Evolutionary conservation across 2,797 vertebrate species (phyloP), one percentile per base, ranked within the genome.

Genomic region (Carcharodon carcharias): DNA sequence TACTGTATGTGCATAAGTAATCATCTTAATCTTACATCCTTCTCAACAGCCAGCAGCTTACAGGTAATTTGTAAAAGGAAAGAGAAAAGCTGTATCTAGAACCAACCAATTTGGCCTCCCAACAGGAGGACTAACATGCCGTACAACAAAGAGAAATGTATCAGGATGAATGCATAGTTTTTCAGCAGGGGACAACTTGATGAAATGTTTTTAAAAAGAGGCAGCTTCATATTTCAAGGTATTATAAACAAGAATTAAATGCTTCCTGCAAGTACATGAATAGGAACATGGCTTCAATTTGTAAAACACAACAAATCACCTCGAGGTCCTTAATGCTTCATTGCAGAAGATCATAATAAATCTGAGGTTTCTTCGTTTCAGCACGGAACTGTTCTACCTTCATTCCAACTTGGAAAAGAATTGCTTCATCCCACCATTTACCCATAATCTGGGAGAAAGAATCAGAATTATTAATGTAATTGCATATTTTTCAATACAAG

Each of bases 391-490:
- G 96, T 96, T 97, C 97, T 9, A 95, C 45, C 94, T 95, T 95
- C 69, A 95, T 21, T 77, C 94, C 94, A 0, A 97, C 96, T 94
- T 96, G 97, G 95, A 97, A 97, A 69, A 97, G 97, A 96, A 97
- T 54, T 65, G 97, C 97, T 97, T 97, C 97, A 96, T 97, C 97
- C 97, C 97, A 97, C 97, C 97, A 97, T 95, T 97, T 97, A 88
- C 96, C 97, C 97, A 97, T 97, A 96, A 97, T 97, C 97, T 97
- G 96, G 26, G 28, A 96, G 85, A 96, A 95, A 67, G 45, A 40
- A 73, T 50, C 4, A n/a, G 45, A 50, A 56, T 71, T 56, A 95
- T 71, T 71, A 95, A 54, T 26, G 26, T 26, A 69, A 35, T 9
- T 45, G 28, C 23, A 28, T 50, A 9, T 56, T 54, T 31, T 40